phyloP scores from a whole-genome alignment of 35 echinoderm and acorn worm genomes.

The Patiria miniata region DNA sequence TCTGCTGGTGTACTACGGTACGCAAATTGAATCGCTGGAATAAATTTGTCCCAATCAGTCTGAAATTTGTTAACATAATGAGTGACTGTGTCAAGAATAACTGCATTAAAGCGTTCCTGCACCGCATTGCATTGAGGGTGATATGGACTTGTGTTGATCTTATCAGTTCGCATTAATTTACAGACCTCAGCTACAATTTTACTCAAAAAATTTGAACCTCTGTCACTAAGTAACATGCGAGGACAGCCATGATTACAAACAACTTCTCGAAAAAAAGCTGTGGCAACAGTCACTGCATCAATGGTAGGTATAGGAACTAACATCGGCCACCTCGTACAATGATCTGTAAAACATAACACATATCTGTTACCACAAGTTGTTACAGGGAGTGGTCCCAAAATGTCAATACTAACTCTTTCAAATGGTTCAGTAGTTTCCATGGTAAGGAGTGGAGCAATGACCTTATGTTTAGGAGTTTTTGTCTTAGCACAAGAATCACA shows the following conservation, averaged over 20 bases:
- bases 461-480: neutral
- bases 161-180: conserved; percentile 17
- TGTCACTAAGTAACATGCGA: neutral
- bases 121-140: conserved; percentile 30
- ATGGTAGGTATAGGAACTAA: neutral
- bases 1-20: conserved; percentile 19
- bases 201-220: conserved; percentile 33
- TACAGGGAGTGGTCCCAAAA: conserved; percentile 13
- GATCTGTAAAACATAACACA: conserved; percentile 29
- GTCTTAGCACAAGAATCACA: conserved; percentile 5
- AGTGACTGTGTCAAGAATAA: conserved; percentile 19
- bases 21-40: conserved; percentile 19
- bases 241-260: conserved; percentile 39
- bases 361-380: neutral
- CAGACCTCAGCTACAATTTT: conserved; percentile 3
- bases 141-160: conserved; percentile 15
- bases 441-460: neutral
- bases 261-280: neutral
- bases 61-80: conserved; percentile 25
- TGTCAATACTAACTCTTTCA: conserved; percentile 26
- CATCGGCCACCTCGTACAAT: conserved; percentile 23
- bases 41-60: conserved; percentile 25
- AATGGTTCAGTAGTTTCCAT: neutral
- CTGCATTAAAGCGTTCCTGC: conserved; percentile 35
- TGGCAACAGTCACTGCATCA: neutral